These are phyloP conservation scores for Homalodisca vitripennis DNA, from an alignment of 1,140 invertebrate species.

Conservation along the genomic window DNA sequence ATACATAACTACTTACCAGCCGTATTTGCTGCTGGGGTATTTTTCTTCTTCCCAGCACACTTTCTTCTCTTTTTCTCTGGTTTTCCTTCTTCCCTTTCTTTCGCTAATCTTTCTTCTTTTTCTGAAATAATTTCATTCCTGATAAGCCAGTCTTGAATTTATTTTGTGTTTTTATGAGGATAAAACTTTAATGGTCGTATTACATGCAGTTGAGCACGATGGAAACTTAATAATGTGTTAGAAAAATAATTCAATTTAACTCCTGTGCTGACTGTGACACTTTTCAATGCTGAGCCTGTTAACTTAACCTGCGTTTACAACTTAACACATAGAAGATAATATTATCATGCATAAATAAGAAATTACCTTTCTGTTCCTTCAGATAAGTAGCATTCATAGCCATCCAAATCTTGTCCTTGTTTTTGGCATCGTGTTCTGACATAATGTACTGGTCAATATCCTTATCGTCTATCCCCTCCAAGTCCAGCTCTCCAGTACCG, in stretches of 20 bases:
- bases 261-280: too few relatives aligned
- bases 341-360: too few relatives aligned
- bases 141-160: too few relatives aligned
- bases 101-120: constrained; percentile 73
- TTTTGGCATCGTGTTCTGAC: constrained; percentile 70
- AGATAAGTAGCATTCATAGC: constrained; percentile 82
- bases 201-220: too few relatives aligned
- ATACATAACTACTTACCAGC: constrained; percentile 58
- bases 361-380: constrained; percentile 72
- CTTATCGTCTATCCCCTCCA: constrained; percentile 81
- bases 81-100: constrained; percentile 76
- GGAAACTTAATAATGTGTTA: too few relatives aligned
- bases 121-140: constrained; percentile 58
- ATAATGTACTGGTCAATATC: constrained; percentile 89
- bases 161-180: too few relatives aligned
- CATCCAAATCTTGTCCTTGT: constrained; percentile 83
- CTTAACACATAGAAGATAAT: too few relatives aligned
- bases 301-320: too few relatives aligned
- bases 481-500: constrained; percentile 63
- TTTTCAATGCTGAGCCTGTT: too few relatives aligned
- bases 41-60: constrained; percentile 58
- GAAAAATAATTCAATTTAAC: too few relatives aligned
- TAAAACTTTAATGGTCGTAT: too few relatives aligned
- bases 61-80: constrained; percentile 71
- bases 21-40: constrained; percentile 67